Base-by-base conservation (phyloP, 2,113 vertebrate genomes). In the Hippocampus guttulatus region DNA sequence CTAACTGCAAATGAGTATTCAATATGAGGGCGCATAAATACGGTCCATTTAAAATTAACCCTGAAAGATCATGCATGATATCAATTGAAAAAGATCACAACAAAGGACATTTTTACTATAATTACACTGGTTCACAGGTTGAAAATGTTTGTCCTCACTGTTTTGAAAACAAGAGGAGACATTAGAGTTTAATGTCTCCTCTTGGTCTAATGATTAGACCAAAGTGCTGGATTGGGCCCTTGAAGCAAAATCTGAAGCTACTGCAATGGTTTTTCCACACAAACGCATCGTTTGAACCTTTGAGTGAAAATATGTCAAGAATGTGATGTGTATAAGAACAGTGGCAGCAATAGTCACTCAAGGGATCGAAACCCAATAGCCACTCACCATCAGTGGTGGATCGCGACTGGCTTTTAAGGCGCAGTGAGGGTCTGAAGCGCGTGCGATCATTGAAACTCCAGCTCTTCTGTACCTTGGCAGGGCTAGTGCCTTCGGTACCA, bases 391-490 rank as follows among this genome's bases (percentile, higher is more conserved):
- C 96, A 0, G 93, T 86, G 75, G 94, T 89, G 8, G 94, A 93
- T 65, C 97, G 95, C 5, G 96, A 96, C 84, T 97, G 95, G 88
- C 95, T 98, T 91, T 98, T 98, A 25, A 96, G 93, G 60, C 96
- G 93, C 15, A 98, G 93, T 0, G 97, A 98, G 33, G 97, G 96
- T 78, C 96, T 92, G 90, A 98, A 98, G 74, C 96, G 94, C 0
- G 96, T 97, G 65, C 96, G 93, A 89, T 98, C 96, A 0, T 98
- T 98, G 90, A 98, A 98, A 85, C 97, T 98, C 97, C 97, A 98
- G 89, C 97, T 98, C 89, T 98, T 98, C 87, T 98, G 96, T 1
- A 98, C 95, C 88, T 98, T 98, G 81, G 94, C 92, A 4, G 97
- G 97, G 84, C 96, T 98, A 75, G 92, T 92, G 27, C 95, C 93